Conservation (phyloP, 2,888 invertebrate genomes). For the Epsilonema sp. region DNA sequence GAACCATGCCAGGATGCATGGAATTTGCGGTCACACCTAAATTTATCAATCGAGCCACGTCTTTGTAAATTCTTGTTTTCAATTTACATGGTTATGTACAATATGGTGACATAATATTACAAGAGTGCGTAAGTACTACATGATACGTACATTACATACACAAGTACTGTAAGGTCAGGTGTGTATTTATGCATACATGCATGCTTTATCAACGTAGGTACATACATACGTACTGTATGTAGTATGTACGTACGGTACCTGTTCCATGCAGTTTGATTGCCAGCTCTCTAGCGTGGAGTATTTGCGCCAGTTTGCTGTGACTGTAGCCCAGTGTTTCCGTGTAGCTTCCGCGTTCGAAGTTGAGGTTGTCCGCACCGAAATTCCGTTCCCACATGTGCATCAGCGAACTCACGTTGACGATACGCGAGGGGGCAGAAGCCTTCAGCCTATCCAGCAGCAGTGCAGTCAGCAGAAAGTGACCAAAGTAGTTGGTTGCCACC, state of each 20-base stretch:
- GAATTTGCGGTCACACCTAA: conserved; percentile 8
- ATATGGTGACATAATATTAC: too few species aligned
- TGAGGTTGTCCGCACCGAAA: conserved; percentile 2
- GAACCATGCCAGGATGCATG: conserved; percentile 9
- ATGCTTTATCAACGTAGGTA: too few species aligned
- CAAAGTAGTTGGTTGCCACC: conserved; percentile 6
- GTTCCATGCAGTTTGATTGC: not conserved
- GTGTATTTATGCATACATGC: too few species aligned
- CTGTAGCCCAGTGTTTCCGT: not conserved
- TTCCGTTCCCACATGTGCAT: not conserved
- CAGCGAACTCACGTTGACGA: not conserved
- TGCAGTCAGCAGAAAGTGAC: conserved; percentile 3
- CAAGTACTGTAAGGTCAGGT: too few species aligned
- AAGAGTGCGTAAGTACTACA: too few species aligned
- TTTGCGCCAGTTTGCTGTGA: conserved; percentile 1
- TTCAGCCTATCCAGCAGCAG: conserved; percentile 2
- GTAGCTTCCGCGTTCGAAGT: conserved; percentile 5
- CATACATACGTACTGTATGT: too few species aligned
- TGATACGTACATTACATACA: too few species aligned
- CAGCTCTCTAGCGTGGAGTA: not conserved
- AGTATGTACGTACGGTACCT: too few species aligned
- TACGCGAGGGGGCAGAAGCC: not conserved
- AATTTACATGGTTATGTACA: too few species aligned
- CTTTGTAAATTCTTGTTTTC: too few species aligned
- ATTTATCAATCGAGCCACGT: too few species aligned